phyloP scores from a whole-genome alignment of 2,888 invertebrate genomes.

The Limenitis camilla region DNA sequence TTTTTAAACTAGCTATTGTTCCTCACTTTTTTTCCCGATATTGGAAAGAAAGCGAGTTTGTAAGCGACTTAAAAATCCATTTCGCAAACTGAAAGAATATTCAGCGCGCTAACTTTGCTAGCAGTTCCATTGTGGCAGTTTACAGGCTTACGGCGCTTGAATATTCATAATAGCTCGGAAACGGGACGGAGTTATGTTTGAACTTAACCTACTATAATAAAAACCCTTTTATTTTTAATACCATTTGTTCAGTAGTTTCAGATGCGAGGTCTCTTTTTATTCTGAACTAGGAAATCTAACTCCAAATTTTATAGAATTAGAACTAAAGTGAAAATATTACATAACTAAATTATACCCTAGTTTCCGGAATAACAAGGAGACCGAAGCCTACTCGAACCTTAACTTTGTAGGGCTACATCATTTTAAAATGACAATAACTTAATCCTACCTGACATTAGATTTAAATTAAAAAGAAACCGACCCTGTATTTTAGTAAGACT shows the following conservation, averaged over 20 bases:
- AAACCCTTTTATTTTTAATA: slow-evolving; percentile 7
- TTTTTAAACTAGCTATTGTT: neutral
- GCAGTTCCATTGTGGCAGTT: slow-evolving; percentile 19
- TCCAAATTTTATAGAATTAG: no score
- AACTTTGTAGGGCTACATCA: no score
- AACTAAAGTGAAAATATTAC: neutral
- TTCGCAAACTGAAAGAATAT: slow-evolving; percentile 20
- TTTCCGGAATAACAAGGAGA: no score
- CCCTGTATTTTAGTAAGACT: no score
- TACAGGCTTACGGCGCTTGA: slow-evolving; percentile 16
- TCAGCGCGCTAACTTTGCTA: slow-evolving; percentile 18
- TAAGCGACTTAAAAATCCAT: slow-evolving; percentile 21
- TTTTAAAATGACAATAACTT: no score
- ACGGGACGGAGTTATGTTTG: slow-evolving; percentile 11
- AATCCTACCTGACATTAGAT: no score
- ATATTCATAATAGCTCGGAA: slow-evolving; percentile 15
- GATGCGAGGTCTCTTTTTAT: neutral
- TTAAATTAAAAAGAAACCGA: no score
- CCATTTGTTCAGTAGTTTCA: neutral
- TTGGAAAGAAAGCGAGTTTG: slow-evolving; percentile 12
- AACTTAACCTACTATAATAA: slow-evolving; percentile 12
- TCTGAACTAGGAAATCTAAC: no score
- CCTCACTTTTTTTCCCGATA: slow-evolving; percentile 6
- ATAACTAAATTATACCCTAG: neutral
- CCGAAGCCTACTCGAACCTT: no score